phyloP scores from a whole-genome alignment of 2,888 invertebrate species.

The Bimastos eiseni region DNA sequence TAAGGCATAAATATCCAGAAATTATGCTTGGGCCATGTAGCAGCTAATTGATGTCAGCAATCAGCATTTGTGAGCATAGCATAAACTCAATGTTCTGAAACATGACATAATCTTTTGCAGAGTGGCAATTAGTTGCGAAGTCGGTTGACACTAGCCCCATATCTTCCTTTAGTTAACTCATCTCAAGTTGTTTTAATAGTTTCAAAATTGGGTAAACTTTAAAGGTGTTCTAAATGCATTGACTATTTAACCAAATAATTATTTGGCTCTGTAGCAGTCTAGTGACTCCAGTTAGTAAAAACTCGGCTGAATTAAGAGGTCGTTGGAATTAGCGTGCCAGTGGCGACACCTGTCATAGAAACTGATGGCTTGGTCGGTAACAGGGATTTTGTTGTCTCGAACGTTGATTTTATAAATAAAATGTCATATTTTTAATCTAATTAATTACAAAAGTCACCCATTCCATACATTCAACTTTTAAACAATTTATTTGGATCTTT shows the following conservation, averaged over 20 bases:
- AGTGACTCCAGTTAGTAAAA: too few species aligned
- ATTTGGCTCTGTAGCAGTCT: not conserved
- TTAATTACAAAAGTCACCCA: not conserved
- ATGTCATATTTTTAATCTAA: not conserved
- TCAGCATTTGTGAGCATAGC: too few species aligned
- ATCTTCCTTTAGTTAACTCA: not conserved
- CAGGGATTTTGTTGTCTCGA: not conserved
- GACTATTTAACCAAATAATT: too few species aligned
- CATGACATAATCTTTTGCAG: not conserved
- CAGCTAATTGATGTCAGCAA: too few species aligned
- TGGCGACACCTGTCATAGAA: slow-evolving; percentile 21
- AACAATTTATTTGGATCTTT: not conserved
- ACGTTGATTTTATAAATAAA: not conserved
- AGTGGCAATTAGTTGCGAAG: not conserved
- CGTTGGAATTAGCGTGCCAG: not conserved
- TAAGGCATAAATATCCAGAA: too few species aligned
- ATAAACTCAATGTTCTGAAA: too few species aligned
- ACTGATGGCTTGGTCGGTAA: slow-evolving; percentile 17
- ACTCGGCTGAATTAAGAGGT: not conserved
- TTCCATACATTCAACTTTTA: not conserved
- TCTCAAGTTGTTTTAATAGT: not conserved
- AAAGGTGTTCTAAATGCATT: not conserved
- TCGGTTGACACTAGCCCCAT: not conserved
- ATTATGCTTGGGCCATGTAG: too few species aligned
- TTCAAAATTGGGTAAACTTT: not conserved